phyloP scores from a whole-genome alignment of 2,797 vertebrate genomes.

The Falco concolor region DNA sequence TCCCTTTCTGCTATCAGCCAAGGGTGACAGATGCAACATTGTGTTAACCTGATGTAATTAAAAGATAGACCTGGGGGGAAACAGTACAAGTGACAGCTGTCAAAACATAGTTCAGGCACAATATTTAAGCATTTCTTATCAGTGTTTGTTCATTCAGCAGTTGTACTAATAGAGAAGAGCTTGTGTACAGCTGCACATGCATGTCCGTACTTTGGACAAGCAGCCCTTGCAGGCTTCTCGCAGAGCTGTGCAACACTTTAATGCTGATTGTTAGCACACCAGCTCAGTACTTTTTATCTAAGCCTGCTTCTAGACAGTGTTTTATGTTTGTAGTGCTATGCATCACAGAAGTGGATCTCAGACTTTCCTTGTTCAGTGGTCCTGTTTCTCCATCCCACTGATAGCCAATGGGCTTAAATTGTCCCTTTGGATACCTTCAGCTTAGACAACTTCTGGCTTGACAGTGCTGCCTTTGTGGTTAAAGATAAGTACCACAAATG shows the following conservation, averaged over 20 bases:
- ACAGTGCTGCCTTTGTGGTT: not conserved
- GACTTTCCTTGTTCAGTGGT: not conserved
- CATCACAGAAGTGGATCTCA: not conserved
- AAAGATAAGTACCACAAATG: not conserved
- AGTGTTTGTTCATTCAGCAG: conserved; percentile 43
- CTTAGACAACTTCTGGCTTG: not conserved
- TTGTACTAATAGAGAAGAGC: not conserved
- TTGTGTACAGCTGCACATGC: not conserved
- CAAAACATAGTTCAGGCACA: conserved; percentile 33
- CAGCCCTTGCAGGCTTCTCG: not conserved
- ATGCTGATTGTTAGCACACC: not conserved
- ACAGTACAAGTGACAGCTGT: conserved; percentile 19
- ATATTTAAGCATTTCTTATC: conserved; percentile 20
- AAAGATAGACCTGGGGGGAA: conserved; percentile 9
- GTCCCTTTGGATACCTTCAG: not conserved
- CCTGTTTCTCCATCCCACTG: not conserved
- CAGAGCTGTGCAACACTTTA: not conserved
- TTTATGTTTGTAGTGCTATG: not conserved
- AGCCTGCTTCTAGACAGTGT: not conserved
- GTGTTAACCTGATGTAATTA: conserved; percentile 53
- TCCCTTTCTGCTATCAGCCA: not conserved
- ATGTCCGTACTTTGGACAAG: not conserved
- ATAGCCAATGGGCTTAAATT: not conserved
- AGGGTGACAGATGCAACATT: conserved; percentile 29
- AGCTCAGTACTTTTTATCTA: not conserved